Percentiles rank a stretch among this genome's conserved stretches.
These are phyloP conservation scores for Hydropsyche betteni DNA, from an alignment of 2,888 invertebrate species.

Conservation along the genomic window DNA sequence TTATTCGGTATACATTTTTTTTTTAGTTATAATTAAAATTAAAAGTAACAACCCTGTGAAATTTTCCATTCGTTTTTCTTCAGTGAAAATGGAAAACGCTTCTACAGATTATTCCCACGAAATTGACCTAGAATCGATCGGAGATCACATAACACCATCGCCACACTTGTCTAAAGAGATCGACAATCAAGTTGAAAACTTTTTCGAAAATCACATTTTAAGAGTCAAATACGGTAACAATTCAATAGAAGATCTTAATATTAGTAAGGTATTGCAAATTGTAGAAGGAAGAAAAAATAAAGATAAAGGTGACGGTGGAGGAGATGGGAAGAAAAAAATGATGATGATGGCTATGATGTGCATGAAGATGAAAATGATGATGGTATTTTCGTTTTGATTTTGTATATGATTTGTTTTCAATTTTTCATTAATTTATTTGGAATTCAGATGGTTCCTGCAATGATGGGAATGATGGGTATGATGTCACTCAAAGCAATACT, in stretches of 20 bases:
- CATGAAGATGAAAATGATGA: constrained; percentile 70
- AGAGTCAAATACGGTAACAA: constrained; percentile 53
- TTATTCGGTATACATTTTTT: constrained; percentile 60
- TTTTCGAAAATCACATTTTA: constrained; percentile 68
- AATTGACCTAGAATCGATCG: constrained; percentile 53
- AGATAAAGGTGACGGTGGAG: constrained; percentile 58
- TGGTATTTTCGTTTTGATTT: constrained; percentile 58
- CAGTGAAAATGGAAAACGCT: constrained; percentile 16
- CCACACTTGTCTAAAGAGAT: constrained; percentile 59
- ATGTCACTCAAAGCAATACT: constrained; percentile 70
- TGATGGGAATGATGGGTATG: constrained; percentile 70
- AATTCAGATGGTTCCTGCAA: constrained; percentile 64
- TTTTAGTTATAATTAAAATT: no score
- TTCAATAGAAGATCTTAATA: constrained; percentile 52
- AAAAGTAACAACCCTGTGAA: no score
- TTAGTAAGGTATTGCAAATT: constrained; percentile 53
- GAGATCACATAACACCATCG: constrained; percentile 48
- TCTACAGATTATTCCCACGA: constrained; percentile 55
- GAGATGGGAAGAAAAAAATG: constrained; percentile 65
- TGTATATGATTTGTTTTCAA: not conserved
- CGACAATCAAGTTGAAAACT: constrained; percentile 65
- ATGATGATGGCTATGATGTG: constrained; percentile 74
- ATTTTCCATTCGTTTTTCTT: not conserved
- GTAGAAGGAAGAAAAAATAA: constrained; percentile 59
- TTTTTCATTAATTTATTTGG: not conserved